Evolutionary conservation across 2,113 vertebrate genomes (phyloP).

Genomic region (Procavia capensis): DNA sequence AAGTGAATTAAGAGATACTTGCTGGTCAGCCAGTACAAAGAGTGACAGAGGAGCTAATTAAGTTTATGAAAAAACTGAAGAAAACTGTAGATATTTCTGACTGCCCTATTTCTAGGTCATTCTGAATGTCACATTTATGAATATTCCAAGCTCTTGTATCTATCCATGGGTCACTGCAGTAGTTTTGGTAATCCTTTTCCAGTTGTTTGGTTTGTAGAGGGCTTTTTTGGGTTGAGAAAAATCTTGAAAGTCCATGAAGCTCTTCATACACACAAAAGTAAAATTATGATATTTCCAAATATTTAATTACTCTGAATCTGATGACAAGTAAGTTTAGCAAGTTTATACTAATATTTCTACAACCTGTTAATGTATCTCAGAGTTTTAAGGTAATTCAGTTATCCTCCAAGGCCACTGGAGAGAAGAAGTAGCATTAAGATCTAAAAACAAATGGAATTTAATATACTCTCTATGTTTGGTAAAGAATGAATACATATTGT

Average conservation of each 20-base stretch:
- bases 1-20: not conserved
- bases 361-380: not conserved
- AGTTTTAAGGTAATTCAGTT: slow-evolving; percentile 20
- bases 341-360: slow-evolving; percentile 17
- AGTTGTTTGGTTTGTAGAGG: not conserved
- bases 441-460: slow-evolving; percentile 48
- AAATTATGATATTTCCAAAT: slow-evolving; percentile 15
- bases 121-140: not conserved
- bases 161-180: not conserved
- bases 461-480: not conserved
- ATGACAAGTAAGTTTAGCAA: not conserved
- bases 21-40: not conserved
- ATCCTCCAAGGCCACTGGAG: not conserved
- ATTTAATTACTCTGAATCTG: slow-evolving; percentile 48
- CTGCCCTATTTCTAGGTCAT: not conserved
- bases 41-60: not conserved
- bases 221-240: slow-evolving; percentile 6
- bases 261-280: not conserved
- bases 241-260: not conserved
- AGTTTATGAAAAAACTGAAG: not conserved
- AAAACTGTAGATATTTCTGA: slow-evolving; percentile 24
- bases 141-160: not conserved
- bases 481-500: slow-evolving; percentile 12
- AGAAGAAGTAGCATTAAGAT: not conserved
- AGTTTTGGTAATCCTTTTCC: not conserved